These are phyloP conservation scores for Ypsolopha sequella DNA, from an alignment of 2,888 invertebrate species.

Conservation along the genomic window DNA sequence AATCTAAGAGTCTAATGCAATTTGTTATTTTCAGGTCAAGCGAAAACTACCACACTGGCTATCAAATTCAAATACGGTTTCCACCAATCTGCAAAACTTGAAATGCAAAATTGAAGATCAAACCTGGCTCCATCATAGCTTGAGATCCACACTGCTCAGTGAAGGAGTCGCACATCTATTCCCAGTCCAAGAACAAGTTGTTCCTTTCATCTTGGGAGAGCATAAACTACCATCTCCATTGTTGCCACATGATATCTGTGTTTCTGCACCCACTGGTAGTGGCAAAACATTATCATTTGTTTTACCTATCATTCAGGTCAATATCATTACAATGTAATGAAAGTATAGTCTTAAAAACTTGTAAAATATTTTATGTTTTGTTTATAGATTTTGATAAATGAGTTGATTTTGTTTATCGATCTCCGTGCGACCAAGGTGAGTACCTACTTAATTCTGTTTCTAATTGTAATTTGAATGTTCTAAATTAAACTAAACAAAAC, in stretches of 20 bases:
- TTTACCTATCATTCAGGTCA: slow-evolving; percentile 87
- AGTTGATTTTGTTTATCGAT: too few relatives aligned
- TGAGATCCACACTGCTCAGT: slow-evolving; percentile 73
- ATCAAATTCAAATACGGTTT: slow-evolving; percentile 81
- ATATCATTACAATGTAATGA: too few relatives aligned
- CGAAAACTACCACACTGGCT: slow-evolving; percentile 91
- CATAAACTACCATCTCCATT: slow-evolving; percentile 70
- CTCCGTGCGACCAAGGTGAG: too few relatives aligned
- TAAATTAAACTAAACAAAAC: too few relatives aligned
- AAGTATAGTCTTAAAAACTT: too few relatives aligned
- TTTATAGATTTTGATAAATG: slow-evolving; percentile 69
- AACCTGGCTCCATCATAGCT: slow-evolving; percentile 71
- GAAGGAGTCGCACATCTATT: slow-evolving; percentile 85
- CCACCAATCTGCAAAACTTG: slow-evolving; percentile 75
- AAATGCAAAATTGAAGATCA: slow-evolving; percentile 67
- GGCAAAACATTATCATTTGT: slow-evolving; percentile 97
- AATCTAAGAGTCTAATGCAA: background rate
- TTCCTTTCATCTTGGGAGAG: slow-evolving; percentile 81
- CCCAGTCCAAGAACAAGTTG: slow-evolving; percentile 85
- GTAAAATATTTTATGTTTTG: too few relatives aligned
- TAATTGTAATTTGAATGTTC: too few relatives aligned
- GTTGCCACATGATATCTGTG: slow-evolving; percentile 91
- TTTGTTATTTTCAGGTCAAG: slow-evolving; percentile 68
- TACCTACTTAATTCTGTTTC: too few relatives aligned
- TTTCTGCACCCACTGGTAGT: slow-evolving; percentile 97